Conservation (phyloP, 2,113 vertebrate species). For the Pachypanchax playfairii region DNA sequence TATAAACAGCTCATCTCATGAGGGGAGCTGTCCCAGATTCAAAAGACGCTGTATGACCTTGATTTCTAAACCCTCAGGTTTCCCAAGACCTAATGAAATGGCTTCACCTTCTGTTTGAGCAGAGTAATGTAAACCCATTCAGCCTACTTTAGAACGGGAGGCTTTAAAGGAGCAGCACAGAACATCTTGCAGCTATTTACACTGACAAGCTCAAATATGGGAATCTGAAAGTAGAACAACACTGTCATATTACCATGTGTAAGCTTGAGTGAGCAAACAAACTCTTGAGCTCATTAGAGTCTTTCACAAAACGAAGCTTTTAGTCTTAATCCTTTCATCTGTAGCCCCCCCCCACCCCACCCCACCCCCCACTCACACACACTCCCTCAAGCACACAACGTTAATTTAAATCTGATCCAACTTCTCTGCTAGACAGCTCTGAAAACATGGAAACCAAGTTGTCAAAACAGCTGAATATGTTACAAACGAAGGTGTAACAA, state of each 20-base stretch:
- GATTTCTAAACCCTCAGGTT: constrained; percentile 58
- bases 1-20: constrained; percentile 48
- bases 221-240: neutral
- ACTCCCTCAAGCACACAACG: too few relatives aligned
- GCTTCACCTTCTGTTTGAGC: constrained; percentile 18
- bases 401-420: neutral
- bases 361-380: too few relatives aligned
- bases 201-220: neutral
- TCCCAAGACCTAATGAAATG: constrained; percentile 39
- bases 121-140: constrained; percentile 18
- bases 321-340: constrained; percentile 11
- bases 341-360: neutral
- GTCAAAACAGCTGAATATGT: neutral
- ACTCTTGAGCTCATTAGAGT: neutral
- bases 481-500: neutral
- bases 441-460: neutral
- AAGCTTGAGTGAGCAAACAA: neutral
- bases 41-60: constrained; percentile 60
- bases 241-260: neutral
- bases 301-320: neutral
- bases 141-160: constrained; percentile 21
- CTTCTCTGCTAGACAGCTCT: neutral
- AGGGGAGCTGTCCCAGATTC: constrained; percentile 66
- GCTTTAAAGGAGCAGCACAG: neutral
- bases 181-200: neutral